Conservation (phyloP, 2,113 vertebrate genomes). For the Ginglymostoma cirratum region DNA sequence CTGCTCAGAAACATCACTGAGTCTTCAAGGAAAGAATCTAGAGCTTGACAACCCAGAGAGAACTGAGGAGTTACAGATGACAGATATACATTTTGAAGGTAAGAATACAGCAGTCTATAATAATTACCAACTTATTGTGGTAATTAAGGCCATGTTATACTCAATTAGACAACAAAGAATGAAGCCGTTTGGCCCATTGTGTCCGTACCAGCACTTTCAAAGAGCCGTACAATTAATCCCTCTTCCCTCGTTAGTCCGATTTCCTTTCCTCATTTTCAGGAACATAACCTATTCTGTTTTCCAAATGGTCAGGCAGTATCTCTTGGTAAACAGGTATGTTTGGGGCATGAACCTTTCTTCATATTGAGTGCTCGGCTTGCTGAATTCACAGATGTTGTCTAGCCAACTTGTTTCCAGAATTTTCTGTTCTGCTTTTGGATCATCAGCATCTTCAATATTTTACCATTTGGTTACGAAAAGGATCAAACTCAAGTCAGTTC, state of each 20-base stretch:
- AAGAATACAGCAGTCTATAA: background rate
- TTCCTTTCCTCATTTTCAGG: background rate
- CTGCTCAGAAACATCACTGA: background rate
- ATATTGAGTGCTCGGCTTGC: background rate
- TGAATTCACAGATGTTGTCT: background rate
- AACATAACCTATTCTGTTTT: background rate
- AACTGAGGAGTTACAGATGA: background rate
- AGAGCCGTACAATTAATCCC: background rate
- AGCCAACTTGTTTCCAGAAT: background rate
- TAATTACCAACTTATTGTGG: background rate
- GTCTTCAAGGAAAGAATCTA: no score
- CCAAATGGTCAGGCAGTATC: background rate
- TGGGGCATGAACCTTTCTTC: background rate
- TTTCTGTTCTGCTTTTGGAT: background rate
- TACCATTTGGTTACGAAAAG: background rate
- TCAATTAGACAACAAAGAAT: background rate
- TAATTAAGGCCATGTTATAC: background rate
- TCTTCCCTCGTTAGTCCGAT: background rate
- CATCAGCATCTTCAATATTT: background rate
- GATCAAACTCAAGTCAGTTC: background rate
- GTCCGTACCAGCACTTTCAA: background rate
- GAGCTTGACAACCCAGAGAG: no score
- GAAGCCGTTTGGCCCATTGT: background rate
- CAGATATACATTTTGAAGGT: background rate
- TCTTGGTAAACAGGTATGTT: background rate